A percentile compares a stretch with the other conserved stretches of the same genome.
These are phyloP conservation scores for Elegia similella DNA, from an alignment of 2,888 invertebrate species.

Conservation along the genomic window DNA sequence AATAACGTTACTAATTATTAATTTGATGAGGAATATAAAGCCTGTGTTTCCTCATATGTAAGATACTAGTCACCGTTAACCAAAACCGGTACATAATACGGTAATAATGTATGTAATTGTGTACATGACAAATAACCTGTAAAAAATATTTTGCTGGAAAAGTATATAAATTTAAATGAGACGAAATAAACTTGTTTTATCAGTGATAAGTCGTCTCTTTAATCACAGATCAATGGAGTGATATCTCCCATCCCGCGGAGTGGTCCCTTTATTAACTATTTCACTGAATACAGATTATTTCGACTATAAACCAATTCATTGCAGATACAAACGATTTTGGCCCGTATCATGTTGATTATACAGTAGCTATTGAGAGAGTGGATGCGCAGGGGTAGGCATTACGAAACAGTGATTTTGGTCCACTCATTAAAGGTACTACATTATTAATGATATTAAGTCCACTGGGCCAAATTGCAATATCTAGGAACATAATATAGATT, in stretches of 20 bases:
- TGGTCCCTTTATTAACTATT: background rate
- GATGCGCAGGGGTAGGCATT: background rate
- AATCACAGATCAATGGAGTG: background rate
- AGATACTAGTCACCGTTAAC: too few relatives aligned
- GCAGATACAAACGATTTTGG: background rate
- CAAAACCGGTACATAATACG: too few relatives aligned
- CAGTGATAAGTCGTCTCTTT: background rate
- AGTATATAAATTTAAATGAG: too few relatives aligned
- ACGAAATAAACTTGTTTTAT: too few relatives aligned
- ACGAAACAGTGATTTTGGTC: slow-evolving; percentile 2
- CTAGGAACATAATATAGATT: background rate
- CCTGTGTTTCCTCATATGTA: too few relatives aligned
- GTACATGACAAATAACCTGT: too few relatives aligned
- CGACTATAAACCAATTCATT: background rate
- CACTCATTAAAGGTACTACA: background rate
- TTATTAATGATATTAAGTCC: slow-evolving; percentile 2
- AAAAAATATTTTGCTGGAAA: too few relatives aligned
- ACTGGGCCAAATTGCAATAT: background rate
- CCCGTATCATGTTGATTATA: background rate
- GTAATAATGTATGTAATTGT: too few relatives aligned
- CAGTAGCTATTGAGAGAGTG: background rate
- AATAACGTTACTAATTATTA: too few relatives aligned
- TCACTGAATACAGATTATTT: background rate
- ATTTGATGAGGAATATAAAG: too few relatives aligned
- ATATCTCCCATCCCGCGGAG: background rate